Conservation (phyloP, 1,140 invertebrate genomes). For the Bradynema listronoti region DNA sequence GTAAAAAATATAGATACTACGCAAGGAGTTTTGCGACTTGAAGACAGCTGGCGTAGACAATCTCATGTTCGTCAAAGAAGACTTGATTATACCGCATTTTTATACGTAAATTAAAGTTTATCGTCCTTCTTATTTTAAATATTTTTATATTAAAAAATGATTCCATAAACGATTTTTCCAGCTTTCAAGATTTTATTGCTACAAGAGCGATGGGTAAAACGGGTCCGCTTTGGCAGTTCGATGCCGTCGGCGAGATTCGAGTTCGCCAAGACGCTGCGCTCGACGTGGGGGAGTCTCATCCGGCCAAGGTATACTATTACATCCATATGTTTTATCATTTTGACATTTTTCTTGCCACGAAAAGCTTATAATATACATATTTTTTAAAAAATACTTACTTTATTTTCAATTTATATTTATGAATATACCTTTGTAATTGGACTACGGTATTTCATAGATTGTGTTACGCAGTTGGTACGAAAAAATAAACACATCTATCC, state of each 20-base stretch:
- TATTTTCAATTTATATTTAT: too few species aligned
- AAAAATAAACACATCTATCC: slow-evolving; percentile 99
- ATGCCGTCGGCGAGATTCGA: slow-evolving; percentile 90
- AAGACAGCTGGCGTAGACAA: slow-evolving; percentile 93
- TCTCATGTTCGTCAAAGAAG: slow-evolving; percentile 99
- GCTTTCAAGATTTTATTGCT: slow-evolving; percentile 98
- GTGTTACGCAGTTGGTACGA: slow-evolving; percentile 88
- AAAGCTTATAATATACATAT: background rate
- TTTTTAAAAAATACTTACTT: too few species aligned
- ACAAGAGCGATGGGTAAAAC: slow-evolving; percentile 92
- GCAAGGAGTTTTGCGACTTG: slow-evolving; percentile 92
- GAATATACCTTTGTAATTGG: too few species aligned
- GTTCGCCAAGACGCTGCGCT: slow-evolving; percentile 86
- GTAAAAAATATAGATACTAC: slow-evolving; percentile 72
- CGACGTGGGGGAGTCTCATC: slow-evolving; percentile 85
- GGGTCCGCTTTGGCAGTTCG: slow-evolving; percentile 93
- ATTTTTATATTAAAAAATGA: background rate
- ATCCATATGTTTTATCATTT: too few species aligned
- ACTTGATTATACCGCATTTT: slow-evolving; percentile 95
- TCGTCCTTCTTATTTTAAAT: background rate
- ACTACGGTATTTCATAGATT: slow-evolving; percentile 67
- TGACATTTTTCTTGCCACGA: background rate
- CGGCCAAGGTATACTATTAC: slow-evolving; percentile 49
- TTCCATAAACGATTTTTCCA: slow-evolving; percentile 57
- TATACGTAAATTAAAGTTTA: slow-evolving; percentile 40